Evolutionary conservation across 1,140 invertebrate species (phyloP).

Genomic region (Drosophila sproati): DNA sequence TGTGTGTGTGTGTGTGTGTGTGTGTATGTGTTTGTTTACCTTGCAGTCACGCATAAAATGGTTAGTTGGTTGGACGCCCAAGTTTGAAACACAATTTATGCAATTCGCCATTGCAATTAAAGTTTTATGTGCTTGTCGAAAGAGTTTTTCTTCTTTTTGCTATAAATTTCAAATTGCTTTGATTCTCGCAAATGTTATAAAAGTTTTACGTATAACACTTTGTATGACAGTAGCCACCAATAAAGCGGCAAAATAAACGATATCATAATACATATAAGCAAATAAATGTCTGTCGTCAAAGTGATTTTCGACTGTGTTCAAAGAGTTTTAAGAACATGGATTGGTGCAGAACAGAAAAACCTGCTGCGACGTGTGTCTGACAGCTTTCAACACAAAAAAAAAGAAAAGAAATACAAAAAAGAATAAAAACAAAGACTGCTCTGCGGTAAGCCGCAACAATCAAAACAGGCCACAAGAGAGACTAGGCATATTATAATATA

Average conservation of each 20-base stretch:
- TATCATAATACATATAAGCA: too few species aligned
- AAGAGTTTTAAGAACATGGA: background rate
- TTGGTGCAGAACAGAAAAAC: background rate
- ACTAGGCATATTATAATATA: constrained; percentile 50
- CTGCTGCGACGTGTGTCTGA: background rate
- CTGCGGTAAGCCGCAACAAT: constrained; percentile 46
- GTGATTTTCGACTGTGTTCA: too few species aligned
- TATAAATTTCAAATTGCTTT: background rate
- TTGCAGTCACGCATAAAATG: constrained; percentile 27
- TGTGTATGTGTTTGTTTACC: background rate
- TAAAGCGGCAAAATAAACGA: too few species aligned
- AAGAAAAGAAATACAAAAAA: constrained; percentile 24
- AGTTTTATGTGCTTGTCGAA: constrained; percentile 7
- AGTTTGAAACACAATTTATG: constrained; percentile 23
- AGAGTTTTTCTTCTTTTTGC: background rate
- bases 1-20: constrained; percentile 12
- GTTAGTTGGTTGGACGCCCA: constrained; percentile 13
- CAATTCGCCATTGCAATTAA: constrained; percentile 36
- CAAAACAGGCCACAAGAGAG: constrained; percentile 65
- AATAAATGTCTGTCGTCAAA: too few species aligned
- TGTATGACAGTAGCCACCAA: background rate
- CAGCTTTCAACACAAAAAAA: constrained; percentile 11
- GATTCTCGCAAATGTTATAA: too few species aligned
- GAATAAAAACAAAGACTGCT: background rate
- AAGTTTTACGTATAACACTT: background rate